Percentiles rank a stretch among this genome's conserved stretches.
Evolutionary conservation across 1,140 invertebrate genomes (phyloP).

Genomic region (Sinonovacula constricta): DNA sequence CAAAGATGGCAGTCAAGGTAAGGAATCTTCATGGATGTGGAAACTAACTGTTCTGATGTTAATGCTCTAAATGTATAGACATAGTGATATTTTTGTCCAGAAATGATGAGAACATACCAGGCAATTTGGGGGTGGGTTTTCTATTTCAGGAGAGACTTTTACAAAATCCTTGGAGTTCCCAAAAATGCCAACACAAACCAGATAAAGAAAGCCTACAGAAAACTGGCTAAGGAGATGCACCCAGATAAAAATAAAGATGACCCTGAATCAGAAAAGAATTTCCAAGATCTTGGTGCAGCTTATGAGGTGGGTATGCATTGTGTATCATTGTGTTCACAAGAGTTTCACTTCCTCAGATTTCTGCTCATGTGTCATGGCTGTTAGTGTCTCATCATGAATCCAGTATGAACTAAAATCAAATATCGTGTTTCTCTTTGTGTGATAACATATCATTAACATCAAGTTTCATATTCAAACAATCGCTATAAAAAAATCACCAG

Average conservation of each 20-base stretch:
- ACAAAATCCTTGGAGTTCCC: slow-evolving; percentile 93
- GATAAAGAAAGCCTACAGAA: slow-evolving; percentile 98
- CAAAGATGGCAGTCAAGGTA: not conserved
- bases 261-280: slow-evolving; percentile 93
- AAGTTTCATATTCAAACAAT: too few relatives aligned
- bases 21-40: not conserved
- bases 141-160: slow-evolving; percentile 92
- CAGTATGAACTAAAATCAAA: too few relatives aligned
- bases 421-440: too few relatives aligned
- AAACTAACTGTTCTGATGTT: not conserved
- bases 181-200: slow-evolving; percentile 92
- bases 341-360: too few relatives aligned
- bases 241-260: slow-evolving; percentile 99
- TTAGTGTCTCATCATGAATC: too few relatives aligned
- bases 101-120: not conserved
- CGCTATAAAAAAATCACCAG: too few relatives aligned
- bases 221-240: slow-evolving; percentile 97
- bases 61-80: not conserved
- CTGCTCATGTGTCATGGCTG: too few relatives aligned
- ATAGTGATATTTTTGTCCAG: not conserved
- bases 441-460: too few relatives aligned
- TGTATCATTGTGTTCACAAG: too few relatives aligned
- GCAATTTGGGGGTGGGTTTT: not conserved
- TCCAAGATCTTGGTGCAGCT: slow-evolving; percentile 97
- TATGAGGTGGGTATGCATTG: slow-evolving; percentile 92